A percentile compares a stretch with the other conserved stretches of the same genome.
Evolutionary conservation across 1,140 invertebrate genomes (phyloP).

Genomic region (Aphaenogaster rudis): DNA sequence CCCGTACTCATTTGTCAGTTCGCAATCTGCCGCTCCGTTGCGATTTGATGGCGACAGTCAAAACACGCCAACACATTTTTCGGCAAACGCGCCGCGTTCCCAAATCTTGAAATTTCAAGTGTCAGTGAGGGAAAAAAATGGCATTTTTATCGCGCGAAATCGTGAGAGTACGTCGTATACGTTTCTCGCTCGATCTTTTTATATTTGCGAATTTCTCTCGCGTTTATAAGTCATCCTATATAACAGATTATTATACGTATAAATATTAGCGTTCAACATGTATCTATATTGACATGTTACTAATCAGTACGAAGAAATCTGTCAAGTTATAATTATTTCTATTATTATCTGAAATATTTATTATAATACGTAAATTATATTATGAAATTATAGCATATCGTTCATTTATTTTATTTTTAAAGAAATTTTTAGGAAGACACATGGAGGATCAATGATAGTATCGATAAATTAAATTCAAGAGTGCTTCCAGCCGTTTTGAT

Average conservation of each 20-base stretch:
- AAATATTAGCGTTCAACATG: neutral
- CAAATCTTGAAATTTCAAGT: constrained; percentile 52
- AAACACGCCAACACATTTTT: constrained; percentile 74
- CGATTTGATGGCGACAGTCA: constrained; percentile 81
- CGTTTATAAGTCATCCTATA: neutral
- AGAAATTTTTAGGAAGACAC: neutral
- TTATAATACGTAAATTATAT: neutral
- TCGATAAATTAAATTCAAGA: neutral
- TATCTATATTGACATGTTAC: neutral
- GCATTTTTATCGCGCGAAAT: constrained; percentile 21
- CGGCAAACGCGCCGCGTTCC: neutral
- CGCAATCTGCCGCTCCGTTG: constrained; percentile 80
- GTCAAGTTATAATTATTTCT: neutral
- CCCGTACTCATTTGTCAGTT: constrained; percentile 83
- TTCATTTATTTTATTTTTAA: neutral
- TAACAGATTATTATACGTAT: neutral
- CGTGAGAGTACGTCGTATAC: neutral
- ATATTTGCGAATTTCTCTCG: neutral
- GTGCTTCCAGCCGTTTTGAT: neutral
- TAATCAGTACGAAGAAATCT: neutral
- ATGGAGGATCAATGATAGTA: neutral
- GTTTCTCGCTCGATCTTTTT: neutral
- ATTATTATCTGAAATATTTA: constrained; percentile 1
- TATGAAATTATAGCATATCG: neutral
- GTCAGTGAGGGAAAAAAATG: neutral